Evolutionary conservation across 2,113 vertebrate species (phyloP).

Genomic region (Chrysemys picta): DNA sequence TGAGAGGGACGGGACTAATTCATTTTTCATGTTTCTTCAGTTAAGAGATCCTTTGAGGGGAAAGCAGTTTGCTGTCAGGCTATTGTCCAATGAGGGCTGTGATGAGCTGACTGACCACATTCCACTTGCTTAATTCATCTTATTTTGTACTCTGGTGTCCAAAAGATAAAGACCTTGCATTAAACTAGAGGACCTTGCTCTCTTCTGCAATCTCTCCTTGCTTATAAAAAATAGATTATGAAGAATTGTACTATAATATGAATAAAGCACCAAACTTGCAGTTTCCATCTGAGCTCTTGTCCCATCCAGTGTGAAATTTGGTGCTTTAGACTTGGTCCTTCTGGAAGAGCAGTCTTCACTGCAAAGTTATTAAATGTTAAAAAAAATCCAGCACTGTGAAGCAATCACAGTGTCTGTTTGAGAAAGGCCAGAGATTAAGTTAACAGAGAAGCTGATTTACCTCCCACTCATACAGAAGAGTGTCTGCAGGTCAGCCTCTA

Average conservation of each 20-base stretch:
- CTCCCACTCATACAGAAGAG: conserved; percentile 21
- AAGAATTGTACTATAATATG: conserved; percentile 52
- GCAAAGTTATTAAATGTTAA: conserved; percentile 46
- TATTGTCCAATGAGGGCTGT: background rate
- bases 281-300: conserved; percentile 63
- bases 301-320: conserved; percentile 63
- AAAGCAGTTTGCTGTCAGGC: background rate
- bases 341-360: conserved; percentile 32
- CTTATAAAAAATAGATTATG: conserved; percentile 80
- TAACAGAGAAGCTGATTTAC: conserved; percentile 46
- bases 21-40: background rate
- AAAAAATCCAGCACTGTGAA: conserved; percentile 28
- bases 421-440: conserved; percentile 58
- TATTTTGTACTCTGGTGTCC: conserved; percentile 22
- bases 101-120: background rate
- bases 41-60: background rate
- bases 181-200: conserved; percentile 61
- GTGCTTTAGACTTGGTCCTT: conserved; percentile 45
- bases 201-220: conserved; percentile 49
- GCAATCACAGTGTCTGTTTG: conserved; percentile 28
- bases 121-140: background rate
- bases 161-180: conserved; percentile 53
- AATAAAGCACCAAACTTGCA: conserved; percentile 61
- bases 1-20: background rate
- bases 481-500: background rate